These are phyloP conservation scores for Porites australiensis DNA, from an alignment of 64 coral and sea anemone species.

Conservation along the genomic window DNA sequence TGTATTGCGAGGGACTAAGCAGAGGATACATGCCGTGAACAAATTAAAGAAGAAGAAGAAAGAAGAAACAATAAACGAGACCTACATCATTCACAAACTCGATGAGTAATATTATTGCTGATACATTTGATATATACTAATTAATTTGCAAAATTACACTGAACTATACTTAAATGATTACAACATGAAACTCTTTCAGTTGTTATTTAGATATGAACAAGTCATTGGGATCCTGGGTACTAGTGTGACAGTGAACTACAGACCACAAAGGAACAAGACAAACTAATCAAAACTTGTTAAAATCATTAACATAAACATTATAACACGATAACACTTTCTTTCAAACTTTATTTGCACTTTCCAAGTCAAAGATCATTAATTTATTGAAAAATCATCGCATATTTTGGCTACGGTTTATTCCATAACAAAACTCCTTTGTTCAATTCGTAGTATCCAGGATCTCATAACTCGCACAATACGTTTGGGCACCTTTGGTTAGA, in stretches of 20 bases:
- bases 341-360: background rate
- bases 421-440: background rate
- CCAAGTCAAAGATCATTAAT: background rate
- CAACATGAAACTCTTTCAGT: no score
- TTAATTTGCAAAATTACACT: background rate
- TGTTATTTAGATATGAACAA: background rate
- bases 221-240: background rate
- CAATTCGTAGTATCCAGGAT: no score
- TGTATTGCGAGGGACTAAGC: background rate
- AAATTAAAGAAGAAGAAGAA: background rate
- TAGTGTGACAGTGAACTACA: background rate
- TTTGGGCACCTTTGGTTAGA: no score
- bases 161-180: background rate
- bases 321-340: background rate
- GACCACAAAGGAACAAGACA: background rate
- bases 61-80: background rate
- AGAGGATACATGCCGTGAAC: constrained; percentile 1
- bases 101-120: constrained; percentile 1
- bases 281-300: background rate
- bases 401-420: background rate
- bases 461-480: no score
- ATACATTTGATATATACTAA: background rate
- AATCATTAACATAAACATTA: background rate
- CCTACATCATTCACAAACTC: background rate
- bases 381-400: background rate